Evolutionary conservation across 2,888 invertebrate genomes (phyloP).

Genomic region (Morinoia aosen): DNA sequence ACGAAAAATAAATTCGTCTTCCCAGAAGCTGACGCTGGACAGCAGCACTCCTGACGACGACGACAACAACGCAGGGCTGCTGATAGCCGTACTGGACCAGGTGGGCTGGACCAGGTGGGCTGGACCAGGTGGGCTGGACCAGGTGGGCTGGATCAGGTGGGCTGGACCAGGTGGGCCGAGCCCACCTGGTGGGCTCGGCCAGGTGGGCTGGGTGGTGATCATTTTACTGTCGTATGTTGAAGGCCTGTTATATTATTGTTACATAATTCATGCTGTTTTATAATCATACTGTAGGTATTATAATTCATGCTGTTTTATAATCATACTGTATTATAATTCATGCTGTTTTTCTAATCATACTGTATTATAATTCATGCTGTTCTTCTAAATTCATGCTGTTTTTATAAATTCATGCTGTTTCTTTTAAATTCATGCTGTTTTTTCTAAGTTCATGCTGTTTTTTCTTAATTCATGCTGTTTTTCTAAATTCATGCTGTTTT

Average conservation of each 20-base stretch:
- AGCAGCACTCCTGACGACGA: neutral
- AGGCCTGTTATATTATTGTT: no score
- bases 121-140: neutral
- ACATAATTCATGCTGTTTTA: neutral
- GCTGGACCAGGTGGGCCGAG: no score
- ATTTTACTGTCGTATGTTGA: neutral
- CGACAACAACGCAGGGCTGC: constrained; percentile 44
- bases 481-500: neutral
- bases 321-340: no score
- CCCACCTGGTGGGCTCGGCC: neutral
- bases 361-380: neutral
- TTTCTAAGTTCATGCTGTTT: neutral
- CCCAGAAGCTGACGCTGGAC: no score
- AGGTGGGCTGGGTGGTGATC: no score
- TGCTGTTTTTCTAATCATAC: no score
- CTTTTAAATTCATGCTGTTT: neutral
- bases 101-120: neutral
- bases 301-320: neutral
- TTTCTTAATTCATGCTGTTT: neutral
- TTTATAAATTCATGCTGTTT: neutral
- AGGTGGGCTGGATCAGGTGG: neutral
- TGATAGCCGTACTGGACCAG: constrained; percentile 45
- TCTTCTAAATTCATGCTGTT: neutral
- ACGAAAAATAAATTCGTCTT: no score
- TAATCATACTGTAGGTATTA: no score